These are phyloP conservation scores for Lutjanus argentimaculatus DNA, from an alignment of 2,797 vertebrate species.

Conservation along the genomic window DNA sequence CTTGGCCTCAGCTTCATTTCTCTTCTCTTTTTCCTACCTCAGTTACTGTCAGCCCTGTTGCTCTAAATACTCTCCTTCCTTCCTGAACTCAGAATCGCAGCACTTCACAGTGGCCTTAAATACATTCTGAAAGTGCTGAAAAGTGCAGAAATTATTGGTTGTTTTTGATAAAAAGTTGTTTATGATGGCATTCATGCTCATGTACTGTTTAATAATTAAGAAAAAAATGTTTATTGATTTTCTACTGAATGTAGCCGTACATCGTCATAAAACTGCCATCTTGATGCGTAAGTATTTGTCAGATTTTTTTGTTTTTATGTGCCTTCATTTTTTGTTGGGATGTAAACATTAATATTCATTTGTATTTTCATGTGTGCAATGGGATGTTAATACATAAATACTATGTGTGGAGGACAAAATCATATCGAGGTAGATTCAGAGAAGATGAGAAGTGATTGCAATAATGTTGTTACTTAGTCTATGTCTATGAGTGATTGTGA, in stretches of 20 bases:
- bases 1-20: conserved; percentile 16
- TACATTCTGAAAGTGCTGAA: conserved; percentile 29
- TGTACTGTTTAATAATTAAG: conserved; percentile 27
- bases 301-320: not conserved
- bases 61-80: conserved; percentile 25
- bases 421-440: not conserved
- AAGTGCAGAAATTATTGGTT: not conserved
- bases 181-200: not conserved
- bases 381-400: conserved; percentile 27
- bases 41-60: conserved; percentile 43
- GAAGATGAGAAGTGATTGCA: not conserved
- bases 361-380: conserved; percentile 37
- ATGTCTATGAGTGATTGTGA: not conserved
- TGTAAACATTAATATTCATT: conserved; percentile 26
- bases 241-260: conserved; percentile 47
- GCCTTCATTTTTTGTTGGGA: conserved; percentile 20
- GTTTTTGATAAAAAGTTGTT: not conserved
- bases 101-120: conserved; percentile 54
- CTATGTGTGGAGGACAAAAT: conserved; percentile 2
- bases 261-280: conserved; percentile 23
- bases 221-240: conserved; percentile 19
- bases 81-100: conserved; percentile 36
- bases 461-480: not conserved
- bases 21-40: conserved; percentile 68
- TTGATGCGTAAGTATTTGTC: not conserved